These are phyloP conservation scores for Maylandia zebra DNA, from an alignment of 2,113 vertebrate species.

Conservation along the genomic window DNA sequence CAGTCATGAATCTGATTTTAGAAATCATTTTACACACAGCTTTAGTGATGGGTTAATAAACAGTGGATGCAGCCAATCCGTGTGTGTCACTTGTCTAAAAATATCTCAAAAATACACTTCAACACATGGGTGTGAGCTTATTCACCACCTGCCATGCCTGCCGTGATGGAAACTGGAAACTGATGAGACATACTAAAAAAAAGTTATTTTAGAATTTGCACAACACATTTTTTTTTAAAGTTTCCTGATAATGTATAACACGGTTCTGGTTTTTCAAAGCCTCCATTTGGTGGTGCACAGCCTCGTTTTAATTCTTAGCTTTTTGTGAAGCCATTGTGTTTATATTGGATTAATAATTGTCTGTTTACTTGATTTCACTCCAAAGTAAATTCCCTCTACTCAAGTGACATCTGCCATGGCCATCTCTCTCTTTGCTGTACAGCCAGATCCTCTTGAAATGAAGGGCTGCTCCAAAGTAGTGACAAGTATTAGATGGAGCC, in stretches of 20 bases:
- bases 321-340: background rate
- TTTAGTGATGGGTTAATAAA: background rate
- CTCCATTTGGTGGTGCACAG: background rate
- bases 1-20: background rate
- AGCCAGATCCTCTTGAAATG: conserved; percentile 18
- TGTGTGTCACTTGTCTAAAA: background rate
- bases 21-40: background rate
- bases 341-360: background rate
- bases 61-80: background rate
- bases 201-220: background rate
- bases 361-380: conserved; percentile 22
- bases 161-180: background rate
- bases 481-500: background rate
- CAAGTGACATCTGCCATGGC: conserved; percentile 24
- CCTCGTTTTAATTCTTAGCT: background rate
- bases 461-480: background rate
- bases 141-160: background rate
- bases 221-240: background rate
- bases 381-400: conserved; percentile 7
- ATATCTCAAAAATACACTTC: background rate
- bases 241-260: background rate
- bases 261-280: background rate
- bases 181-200: background rate
- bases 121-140: background rate
- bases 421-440: background rate